Conservation (phyloP, 2,888 invertebrate species). For the Lomographa bimaculata region DNA sequence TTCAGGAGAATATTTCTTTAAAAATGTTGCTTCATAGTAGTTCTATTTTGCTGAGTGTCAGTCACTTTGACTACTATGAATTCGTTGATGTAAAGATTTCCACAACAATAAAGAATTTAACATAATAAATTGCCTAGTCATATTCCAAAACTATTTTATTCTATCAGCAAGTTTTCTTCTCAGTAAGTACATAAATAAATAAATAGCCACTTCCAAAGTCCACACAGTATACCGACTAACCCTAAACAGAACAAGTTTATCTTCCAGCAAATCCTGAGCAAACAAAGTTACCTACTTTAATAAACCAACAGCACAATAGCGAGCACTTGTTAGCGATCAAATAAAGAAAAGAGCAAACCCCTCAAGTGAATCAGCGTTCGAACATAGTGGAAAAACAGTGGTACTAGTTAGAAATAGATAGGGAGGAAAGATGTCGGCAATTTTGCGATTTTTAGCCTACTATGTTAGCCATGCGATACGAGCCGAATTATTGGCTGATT, state of each 20-base stretch:
- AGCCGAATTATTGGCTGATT: too few relatives aligned
- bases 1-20: too few relatives aligned
- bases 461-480: constrained; percentile 1
- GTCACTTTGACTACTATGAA: too few relatives aligned
- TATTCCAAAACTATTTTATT: too few relatives aligned
- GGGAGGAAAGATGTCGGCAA: background rate
- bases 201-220: too few relatives aligned
- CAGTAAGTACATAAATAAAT: too few relatives aligned
- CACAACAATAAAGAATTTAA: too few relatives aligned
- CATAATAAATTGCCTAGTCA: too few relatives aligned
- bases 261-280: constrained; percentile 42
- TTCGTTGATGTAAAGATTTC: too few relatives aligned
- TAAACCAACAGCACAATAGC: constrained; percentile 51
- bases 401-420: constrained; percentile 2
- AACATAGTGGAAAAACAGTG: constrained; percentile 11
- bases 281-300: constrained; percentile 45
- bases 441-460: background rate
- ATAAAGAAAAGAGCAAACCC: constrained; percentile 77
- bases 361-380: constrained; percentile 68
- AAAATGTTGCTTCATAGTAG: too few relatives aligned
- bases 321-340: constrained; percentile 60
- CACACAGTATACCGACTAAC: constrained; percentile 21
- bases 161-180: too few relatives aligned
- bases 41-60: too few relatives aligned
- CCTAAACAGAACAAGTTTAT: constrained; percentile 34